Conservation (phyloP, 2,113 vertebrate species). For the Semnopithecus entellus region DNA sequence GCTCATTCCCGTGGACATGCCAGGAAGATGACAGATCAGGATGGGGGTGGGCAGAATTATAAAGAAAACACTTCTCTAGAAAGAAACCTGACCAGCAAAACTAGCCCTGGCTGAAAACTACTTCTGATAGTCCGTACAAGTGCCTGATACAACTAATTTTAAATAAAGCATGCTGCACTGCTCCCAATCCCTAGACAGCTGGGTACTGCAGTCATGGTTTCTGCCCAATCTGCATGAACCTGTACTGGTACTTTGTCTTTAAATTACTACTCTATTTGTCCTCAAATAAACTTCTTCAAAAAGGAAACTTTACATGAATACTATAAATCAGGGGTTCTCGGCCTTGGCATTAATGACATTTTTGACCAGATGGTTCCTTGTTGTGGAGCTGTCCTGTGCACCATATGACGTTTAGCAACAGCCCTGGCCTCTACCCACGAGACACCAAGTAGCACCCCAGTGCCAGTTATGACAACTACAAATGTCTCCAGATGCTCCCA, state of each 20-base stretch:
- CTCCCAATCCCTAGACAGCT: accelerated
- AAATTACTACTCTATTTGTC: not conserved
- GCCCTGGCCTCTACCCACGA: no score
- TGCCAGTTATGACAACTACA: not conserved
- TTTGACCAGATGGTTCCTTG: not conserved
- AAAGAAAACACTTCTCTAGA: not conserved
- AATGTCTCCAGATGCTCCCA: not conserved
- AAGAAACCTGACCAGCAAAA: not conserved
- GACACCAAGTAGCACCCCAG: not conserved
- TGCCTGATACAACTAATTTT: accelerated
- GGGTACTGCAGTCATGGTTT: accelerated
- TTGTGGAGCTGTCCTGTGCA: no score
- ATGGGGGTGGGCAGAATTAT: accelerated
- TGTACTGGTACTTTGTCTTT: not conserved
- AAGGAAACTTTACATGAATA: not conserved
- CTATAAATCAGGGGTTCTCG: not conserved
- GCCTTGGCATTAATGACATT: no score
- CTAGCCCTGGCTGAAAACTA: not conserved
- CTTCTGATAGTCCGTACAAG: accelerated
- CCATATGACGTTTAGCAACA: accelerated
- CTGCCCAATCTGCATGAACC: not conserved
- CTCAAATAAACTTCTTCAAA: not conserved
- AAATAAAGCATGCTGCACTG: accelerated
- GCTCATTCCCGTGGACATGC: accelerated
- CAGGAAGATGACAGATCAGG: not conserved